A percentile compares a stretch with the other conserved stretches of the same genome.
Evolutionary conservation across 2,113 vertebrate species (phyloP).

Genomic region (Charina bottae): DNA sequence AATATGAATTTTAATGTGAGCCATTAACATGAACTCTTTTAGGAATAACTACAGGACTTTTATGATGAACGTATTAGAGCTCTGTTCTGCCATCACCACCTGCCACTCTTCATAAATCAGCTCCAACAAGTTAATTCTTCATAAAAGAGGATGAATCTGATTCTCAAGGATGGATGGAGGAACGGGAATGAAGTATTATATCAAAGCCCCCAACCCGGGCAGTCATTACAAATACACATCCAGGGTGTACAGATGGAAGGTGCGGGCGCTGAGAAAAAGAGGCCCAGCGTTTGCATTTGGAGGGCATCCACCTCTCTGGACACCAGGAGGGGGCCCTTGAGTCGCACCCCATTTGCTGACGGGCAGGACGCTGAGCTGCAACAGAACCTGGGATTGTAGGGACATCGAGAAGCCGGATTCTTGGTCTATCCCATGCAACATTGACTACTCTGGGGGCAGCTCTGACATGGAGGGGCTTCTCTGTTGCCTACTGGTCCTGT

Average conservation of each 20-base stretch:
- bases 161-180: slow-evolving; percentile 38
- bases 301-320: not conserved
- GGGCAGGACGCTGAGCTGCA: not conserved
- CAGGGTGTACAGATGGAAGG: no score
- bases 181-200: not conserved
- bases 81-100: slow-evolving; percentile 52
- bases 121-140: slow-evolving; percentile 71
- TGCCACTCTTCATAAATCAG: slow-evolving; percentile 72
- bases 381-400: not conserved
- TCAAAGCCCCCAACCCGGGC: not conserved
- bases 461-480: no score
- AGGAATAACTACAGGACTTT: slow-evolving; percentile 70
- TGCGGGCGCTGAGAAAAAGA: not conserved
- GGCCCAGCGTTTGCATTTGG: not conserved
- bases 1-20: slow-evolving; percentile 68
- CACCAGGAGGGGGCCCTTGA: not conserved
- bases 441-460: no score
- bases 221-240: not conserved
- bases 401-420: not conserved
- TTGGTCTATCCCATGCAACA: not conserved
- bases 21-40: slow-evolving; percentile 69
- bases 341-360: not conserved
- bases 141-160: slow-evolving; percentile 59
- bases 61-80: slow-evolving; percentile 57
- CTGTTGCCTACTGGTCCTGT: no score